Evolutionary conservation across 2,113 vertebrate species (phyloP).

Genomic region (Cricetomys ansorgei): DNA sequence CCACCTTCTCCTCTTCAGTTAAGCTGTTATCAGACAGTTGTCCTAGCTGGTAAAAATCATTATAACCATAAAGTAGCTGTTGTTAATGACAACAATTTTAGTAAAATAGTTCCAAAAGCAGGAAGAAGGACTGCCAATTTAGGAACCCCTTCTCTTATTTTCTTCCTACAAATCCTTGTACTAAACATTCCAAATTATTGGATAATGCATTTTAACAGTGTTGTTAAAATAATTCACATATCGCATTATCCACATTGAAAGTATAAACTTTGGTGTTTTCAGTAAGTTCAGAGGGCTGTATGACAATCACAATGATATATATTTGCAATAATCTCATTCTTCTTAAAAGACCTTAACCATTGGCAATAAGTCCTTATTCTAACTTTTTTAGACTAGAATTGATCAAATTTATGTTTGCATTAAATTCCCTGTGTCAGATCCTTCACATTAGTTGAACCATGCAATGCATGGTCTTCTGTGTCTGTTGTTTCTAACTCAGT

Average conservation of each 20-base stretch:
- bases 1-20: neutral
- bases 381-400: neutral
- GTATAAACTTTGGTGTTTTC: neutral
- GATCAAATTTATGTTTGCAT: neutral
- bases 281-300: neutral
- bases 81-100: neutral
- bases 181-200: neutral
- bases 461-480: neutral
- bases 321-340: neutral
- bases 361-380: neutral
- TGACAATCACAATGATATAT: neutral
- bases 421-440: neutral
- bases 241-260: neutral
- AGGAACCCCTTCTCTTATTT: neutral
- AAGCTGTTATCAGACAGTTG: neutral
- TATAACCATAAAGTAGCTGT: neutral
- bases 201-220: neutral
- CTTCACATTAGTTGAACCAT: neutral
- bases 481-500: neutral
- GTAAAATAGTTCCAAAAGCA: slow-evolving; percentile 21
- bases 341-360: neutral
- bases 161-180: neutral
- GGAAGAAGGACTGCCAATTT: neutral
- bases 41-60: neutral
- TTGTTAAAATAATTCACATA: neutral